phyloP scores from a whole-genome alignment of 2,113 vertebrate genomes.

The Geococcyx californianus region DNA sequence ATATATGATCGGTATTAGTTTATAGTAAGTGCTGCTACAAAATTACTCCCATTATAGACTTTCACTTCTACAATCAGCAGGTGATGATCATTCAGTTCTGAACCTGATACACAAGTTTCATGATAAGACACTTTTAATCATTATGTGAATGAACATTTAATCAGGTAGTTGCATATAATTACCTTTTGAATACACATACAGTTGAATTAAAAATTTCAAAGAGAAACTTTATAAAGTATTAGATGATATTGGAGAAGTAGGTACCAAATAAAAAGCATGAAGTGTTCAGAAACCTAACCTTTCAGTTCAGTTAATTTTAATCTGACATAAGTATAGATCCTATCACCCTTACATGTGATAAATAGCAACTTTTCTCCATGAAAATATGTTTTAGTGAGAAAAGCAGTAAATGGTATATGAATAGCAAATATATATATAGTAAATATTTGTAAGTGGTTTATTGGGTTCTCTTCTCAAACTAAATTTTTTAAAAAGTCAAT shows the following conservation, averaged over 20 bases:
- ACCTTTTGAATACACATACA: constrained; percentile 58
- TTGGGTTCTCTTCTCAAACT: constrained; percentile 12
- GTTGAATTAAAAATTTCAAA: constrained; percentile 57
- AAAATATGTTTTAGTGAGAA: neutral
- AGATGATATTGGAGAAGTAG: constrained; percentile 45
- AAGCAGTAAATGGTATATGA: neutral
- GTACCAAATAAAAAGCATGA: constrained; percentile 51
- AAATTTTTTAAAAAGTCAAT: neutral
- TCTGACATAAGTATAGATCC: constrained; percentile 21
- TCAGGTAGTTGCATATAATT: constrained; percentile 68
- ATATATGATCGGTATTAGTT: constrained; percentile 5
- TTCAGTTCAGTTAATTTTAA: constrained; percentile 56
- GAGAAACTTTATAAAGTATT: constrained; percentile 50
- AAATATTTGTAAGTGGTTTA: constrained; percentile 57
- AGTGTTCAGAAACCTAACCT: constrained; percentile 46
- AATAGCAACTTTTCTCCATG: neutral
- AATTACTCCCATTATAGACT: constrained; percentile 38
- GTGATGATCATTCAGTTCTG: constrained; percentile 50
- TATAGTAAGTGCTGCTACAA: constrained; percentile 2
- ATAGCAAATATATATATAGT: neutral
- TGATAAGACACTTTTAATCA: constrained; percentile 42
- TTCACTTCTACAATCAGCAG: constrained; percentile 53
- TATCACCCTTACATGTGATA: neutral
- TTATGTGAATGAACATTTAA: constrained; percentile 65
- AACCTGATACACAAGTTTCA: constrained; percentile 37